These are phyloP conservation scores for Dexiosoma caninum DNA, from an alignment of 2,888 invertebrate species.

Conservation along the genomic window DNA sequence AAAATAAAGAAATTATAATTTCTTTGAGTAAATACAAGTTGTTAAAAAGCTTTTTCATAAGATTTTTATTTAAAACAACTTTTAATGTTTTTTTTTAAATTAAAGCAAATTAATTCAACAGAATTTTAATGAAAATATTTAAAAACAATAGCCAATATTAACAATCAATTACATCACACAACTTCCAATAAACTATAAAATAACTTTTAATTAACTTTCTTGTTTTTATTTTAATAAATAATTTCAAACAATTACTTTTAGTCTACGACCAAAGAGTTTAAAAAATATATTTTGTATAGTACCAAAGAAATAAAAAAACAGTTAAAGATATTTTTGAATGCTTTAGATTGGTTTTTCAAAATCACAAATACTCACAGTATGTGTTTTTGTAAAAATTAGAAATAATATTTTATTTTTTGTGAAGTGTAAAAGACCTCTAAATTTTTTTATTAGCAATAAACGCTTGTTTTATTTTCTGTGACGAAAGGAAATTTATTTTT, in stretches of 20 bases:
- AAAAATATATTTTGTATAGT: background rate
- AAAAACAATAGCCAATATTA: conserved; percentile 37
- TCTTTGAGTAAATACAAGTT: background rate
- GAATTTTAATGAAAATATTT: background rate
- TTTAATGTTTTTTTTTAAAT: background rate
- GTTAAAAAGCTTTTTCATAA: conserved; percentile 27
- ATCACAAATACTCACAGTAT: conserved; percentile 62
- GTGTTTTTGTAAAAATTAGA: conserved; percentile 41
- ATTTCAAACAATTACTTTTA: conserved; percentile 47
- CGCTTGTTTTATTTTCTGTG: conserved; percentile 5
- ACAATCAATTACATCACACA: conserved; percentile 44
- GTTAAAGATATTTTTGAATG: conserved; percentile 15
- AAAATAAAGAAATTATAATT: conserved; percentile 4
- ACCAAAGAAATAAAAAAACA: conserved; percentile 22
- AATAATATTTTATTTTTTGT: conserved; percentile 25
- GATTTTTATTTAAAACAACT: conserved; percentile 17
- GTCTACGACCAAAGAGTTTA: conserved; percentile 47
- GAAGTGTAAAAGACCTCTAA: background rate
- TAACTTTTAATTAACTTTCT: background rate
- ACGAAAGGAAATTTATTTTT: background rate
- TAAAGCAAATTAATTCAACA: conserved; percentile 5
- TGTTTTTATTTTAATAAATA: conserved; percentile 19
- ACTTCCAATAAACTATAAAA: conserved; percentile 26
- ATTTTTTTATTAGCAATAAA: conserved; percentile 1
- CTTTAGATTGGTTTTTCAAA: conserved; percentile 27